Evolutionary conservation across 2,797 vertebrate species (phyloP).

Genomic region (Myotis daubentonii): DNA sequence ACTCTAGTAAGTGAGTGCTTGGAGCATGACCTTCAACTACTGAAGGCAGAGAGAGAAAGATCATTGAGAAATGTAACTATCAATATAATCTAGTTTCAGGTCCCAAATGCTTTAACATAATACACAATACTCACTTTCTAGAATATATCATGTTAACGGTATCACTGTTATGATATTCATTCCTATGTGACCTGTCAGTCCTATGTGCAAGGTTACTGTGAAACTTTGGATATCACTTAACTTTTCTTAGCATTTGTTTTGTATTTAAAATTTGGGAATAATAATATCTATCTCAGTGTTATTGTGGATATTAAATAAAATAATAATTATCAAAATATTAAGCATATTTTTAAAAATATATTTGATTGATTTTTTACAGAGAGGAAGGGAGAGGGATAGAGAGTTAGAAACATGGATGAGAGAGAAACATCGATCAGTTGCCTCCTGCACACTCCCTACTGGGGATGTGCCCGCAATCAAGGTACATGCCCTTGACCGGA

Average conservation of each 20-base stretch:
- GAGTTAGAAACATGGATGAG: too few relatives aligned
- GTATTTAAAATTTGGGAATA: constrained; percentile 7
- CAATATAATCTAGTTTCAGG: not conserved
- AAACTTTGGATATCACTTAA: not conserved
- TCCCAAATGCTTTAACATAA: not conserved
- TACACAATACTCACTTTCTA: not conserved
- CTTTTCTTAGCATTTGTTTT: constrained; percentile 4
- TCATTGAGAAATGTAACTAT: not conserved
- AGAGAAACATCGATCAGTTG: too few relatives aligned
- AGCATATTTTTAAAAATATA: not conserved
- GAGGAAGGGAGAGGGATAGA: too few relatives aligned
- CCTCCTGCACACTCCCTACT: too few relatives aligned
- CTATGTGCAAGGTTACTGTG: not conserved
- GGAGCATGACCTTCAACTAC: constrained; percentile 20
- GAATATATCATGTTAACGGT: not conserved
- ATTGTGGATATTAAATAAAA: not conserved
- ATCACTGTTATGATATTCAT: not conserved
- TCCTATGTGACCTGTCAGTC: not conserved
- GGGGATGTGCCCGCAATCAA: too few relatives aligned
- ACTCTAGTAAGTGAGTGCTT: not conserved
- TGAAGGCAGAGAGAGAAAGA: not conserved
- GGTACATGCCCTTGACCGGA: too few relatives aligned
- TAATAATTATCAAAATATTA: not conserved
- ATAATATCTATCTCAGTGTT: not conserved
- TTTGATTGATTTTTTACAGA: too few relatives aligned